phyloP scores from a whole-genome alignment of 2,888 invertebrate species.

The Chloroclystis v-ata region DNA sequence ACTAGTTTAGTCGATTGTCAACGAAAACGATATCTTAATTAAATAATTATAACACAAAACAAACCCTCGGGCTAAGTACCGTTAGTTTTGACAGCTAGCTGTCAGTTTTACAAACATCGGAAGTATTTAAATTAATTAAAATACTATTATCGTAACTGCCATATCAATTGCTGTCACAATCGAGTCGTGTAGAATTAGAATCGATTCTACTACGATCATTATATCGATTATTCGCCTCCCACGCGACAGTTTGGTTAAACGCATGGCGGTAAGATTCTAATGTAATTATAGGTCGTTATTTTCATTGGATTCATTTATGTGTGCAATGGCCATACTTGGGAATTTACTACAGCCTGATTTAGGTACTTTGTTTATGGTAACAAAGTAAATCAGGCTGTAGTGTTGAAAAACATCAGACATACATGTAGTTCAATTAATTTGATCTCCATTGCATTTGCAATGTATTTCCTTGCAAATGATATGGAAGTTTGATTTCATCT shows the following conservation, averaged over 20 bases:
- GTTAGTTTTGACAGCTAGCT: constrained; percentile 48
- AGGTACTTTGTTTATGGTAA: no score
- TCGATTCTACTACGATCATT: constrained; percentile 40
- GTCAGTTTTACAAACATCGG: constrained; percentile 47
- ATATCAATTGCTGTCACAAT: constrained; percentile 61
- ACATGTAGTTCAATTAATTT: no score
- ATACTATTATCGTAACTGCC: constrained; percentile 46
- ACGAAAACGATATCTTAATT: constrained; percentile 48
- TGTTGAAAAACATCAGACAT: no score
- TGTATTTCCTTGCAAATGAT: no score
- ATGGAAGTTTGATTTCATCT: no score
- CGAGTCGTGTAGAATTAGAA: constrained; percentile 49
- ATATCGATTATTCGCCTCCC: constrained; percentile 43
- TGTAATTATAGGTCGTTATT: constrained; percentile 38
- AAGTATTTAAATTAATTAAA: constrained; percentile 57
- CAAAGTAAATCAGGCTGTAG: no score
- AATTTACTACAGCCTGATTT: not conserved
- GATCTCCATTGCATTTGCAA: no score
- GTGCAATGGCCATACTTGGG: not conserved
- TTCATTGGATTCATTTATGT: constrained; percentile 29
- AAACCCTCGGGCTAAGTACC: constrained; percentile 34
- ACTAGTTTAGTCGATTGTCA: constrained; percentile 35
- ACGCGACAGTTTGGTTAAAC: constrained; percentile 45
- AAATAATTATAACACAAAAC: constrained; percentile 50
- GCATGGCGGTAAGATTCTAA: constrained; percentile 14